A percentile compares a stretch with the other conserved stretches of the same genome.
phyloP scores from a whole-genome alignment of 2,113 vertebrate species.

The Columba livia region DNA sequence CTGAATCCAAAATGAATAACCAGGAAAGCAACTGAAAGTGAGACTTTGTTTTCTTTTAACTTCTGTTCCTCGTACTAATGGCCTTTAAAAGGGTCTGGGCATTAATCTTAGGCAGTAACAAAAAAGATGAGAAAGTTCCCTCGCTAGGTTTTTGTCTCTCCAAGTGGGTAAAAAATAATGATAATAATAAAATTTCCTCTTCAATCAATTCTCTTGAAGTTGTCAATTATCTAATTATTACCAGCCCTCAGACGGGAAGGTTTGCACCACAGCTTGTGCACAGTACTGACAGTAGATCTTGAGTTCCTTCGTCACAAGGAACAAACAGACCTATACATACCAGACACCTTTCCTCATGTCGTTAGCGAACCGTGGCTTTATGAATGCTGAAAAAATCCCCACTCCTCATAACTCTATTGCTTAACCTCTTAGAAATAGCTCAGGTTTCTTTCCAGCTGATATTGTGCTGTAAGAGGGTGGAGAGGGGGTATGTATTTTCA shows the following conservation, averaged over 20 bases:
- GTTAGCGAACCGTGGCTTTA: background rate
- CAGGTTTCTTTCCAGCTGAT: background rate
- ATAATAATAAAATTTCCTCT: background rate
- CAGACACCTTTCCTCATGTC: background rate
- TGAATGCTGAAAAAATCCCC: background rate
- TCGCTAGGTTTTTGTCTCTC: background rate
- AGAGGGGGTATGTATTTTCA: background rate
- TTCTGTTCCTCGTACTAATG: background rate
- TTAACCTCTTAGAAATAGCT: background rate
- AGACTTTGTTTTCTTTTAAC: slow-evolving; percentile 33
- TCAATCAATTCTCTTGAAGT: background rate
- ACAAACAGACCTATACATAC: background rate
- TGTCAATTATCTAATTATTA: background rate
- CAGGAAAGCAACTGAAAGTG: slow-evolving; percentile 17
- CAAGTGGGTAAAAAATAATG: background rate
- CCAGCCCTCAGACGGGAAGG: background rate
- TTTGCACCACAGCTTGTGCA: background rate
- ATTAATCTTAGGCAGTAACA: background rate
- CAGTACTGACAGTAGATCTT: background rate
- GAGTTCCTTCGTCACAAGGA: background rate
- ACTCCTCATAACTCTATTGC: background rate
- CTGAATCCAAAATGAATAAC: slow-evolving; percentile 44
- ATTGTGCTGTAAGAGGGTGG: background rate
- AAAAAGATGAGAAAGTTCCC: background rate
- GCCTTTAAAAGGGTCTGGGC: background rate